These are phyloP conservation scores for Catalaphyllia jardinei DNA, from an alignment of 64 coral and sea anemone genomes.

Conservation along the genomic window DNA sequence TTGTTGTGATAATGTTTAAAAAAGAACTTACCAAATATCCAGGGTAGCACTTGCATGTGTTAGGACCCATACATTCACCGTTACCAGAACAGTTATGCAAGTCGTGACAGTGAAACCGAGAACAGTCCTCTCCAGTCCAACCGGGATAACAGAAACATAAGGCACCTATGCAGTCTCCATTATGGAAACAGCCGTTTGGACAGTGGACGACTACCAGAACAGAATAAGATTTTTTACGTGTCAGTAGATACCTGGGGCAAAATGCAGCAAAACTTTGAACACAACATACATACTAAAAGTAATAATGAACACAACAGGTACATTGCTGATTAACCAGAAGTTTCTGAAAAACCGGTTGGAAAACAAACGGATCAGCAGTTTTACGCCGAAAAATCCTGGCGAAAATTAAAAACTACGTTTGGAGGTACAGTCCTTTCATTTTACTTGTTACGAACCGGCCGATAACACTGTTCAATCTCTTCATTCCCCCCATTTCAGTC, in stretches of 20 bases:
- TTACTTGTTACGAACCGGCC: too few relatives aligned
- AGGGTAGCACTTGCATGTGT: slow-evolving; percentile 53
- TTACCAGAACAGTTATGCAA: slow-evolving; percentile 74
- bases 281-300: too few relatives aligned
- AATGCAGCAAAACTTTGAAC: background rate
- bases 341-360: too few relatives aligned
- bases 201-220: slow-evolving; percentile 54
- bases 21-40: slow-evolving; percentile 54
- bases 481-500: too few relatives aligned
- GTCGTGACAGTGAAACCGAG: slow-evolving; percentile 53
- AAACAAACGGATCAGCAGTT: too few relatives aligned
- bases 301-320: too few relatives aligned
- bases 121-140: slow-evolving; percentile 82
- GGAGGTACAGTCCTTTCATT: too few relatives aligned
- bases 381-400: too few relatives aligned
- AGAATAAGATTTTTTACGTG: background rate
- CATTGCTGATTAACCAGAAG: too few relatives aligned
- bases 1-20: too few relatives aligned
- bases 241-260: background rate
- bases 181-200: slow-evolving; percentile 79
- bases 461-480: too few relatives aligned
- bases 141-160: slow-evolving; percentile 83
- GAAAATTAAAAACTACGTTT: too few relatives aligned
- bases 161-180: slow-evolving; percentile 75
- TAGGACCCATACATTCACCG: slow-evolving; percentile 75